Evolutionary conservation across 2,113 vertebrate species (phyloP), one percentile per base, ranked within the genome.

Genomic region (Chamaea fasciata): DNA sequence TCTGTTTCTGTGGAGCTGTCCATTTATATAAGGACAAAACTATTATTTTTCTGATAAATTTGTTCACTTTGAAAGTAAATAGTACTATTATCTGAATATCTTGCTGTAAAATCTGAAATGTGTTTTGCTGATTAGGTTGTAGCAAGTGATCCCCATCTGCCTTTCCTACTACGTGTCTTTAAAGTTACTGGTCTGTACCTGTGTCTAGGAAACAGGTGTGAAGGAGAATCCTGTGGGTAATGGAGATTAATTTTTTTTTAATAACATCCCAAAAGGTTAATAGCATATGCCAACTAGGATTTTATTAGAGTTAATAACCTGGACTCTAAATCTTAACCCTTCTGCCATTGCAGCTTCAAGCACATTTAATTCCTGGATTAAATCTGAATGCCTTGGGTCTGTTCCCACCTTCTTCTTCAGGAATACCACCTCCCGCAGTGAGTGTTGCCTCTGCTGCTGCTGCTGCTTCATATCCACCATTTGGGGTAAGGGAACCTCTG

Each of bases 301-400:
- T 91, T 75, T 91, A 37, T 75, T 76, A 8, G 81, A 53, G 49
- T 84, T 91, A 92, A 90, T 93, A 92, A 86, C 24, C 20, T 44
- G 53, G 50, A 85, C 53, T 92, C 44, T 93, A 93, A 93, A 85
- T 94, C 70, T 96, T 89, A 96, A 71, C 37, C 37, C 76, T 94
- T 96, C 88, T 97, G 50, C 77, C 46, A 56, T 95, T 98, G n/a
- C 98, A 99, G 99, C 98, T 99, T 97, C 99, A 99, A 98, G 99
- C 99, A 95, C 99, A 99, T 98, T 98, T 99, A 97, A 99, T 99
- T 97, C 99, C 99, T 92, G 99, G 99, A 91, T 98, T 99, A 96
- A 99, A 99, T 98, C 98, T 99, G 94, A 99, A 99, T 82, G 99
- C 99, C 74, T 98, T 99, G 97, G 99, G 99, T 92, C 97, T 99